These are phyloP conservation scores for Hylia prasina DNA, from an alignment of 2,113 vertebrate species.

Conservation along the genomic window DNA sequence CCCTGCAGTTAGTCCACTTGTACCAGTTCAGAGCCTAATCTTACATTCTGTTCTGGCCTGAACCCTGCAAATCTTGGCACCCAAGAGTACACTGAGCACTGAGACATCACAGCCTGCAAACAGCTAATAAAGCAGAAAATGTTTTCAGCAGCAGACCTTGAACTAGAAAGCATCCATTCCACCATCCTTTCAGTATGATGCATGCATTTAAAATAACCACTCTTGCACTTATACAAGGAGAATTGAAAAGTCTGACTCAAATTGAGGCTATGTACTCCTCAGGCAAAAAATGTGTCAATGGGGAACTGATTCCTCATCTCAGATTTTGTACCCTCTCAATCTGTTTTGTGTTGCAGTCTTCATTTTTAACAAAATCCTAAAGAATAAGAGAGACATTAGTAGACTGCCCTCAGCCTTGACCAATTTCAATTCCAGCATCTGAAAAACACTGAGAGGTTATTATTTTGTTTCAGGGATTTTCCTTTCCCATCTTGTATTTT, in stretches of 20 bases:
- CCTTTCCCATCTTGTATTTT: background rate
- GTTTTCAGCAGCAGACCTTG: slow-evolving; percentile 34
- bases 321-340: background rate
- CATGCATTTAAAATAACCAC: slow-evolving; percentile 30
- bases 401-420: background rate
- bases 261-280: background rate
- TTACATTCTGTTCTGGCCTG: slow-evolving; percentile 9
- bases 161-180: slow-evolving; percentile 25
- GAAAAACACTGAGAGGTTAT: background rate
- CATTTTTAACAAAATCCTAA: background rate
- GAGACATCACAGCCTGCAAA: background rate
- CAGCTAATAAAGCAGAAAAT: slow-evolving; percentile 46
- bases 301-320: slow-evolving; percentile 14
- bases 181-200: slow-evolving; percentile 4
- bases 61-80: slow-evolving; percentile 19
- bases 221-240: background rate
- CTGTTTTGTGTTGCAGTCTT: background rate
- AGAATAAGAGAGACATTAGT: background rate
- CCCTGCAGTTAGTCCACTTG: background rate
- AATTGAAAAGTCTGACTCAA: background rate
- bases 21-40: background rate
- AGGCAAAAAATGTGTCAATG: slow-evolving; percentile 3
- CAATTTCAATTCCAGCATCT: background rate
- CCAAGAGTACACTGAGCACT: background rate
- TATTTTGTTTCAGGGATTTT: background rate